These are phyloP conservation scores for Uromys caudimaculatus DNA, from an alignment of 2,797 vertebrate species.

Conservation along the genomic window DNA sequence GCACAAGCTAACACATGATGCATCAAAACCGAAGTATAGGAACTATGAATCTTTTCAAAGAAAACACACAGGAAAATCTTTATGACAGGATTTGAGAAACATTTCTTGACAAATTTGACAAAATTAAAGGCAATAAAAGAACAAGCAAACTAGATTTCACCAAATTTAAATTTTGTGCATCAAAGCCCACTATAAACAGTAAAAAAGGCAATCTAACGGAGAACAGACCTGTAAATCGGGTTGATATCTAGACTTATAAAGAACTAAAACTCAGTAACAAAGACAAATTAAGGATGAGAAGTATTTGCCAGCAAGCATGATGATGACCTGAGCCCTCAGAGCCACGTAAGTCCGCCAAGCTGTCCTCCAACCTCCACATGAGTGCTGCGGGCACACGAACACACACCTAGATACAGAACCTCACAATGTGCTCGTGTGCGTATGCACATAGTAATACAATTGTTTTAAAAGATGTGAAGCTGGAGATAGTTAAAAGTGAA, in stretches of 20 bases:
- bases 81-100: background rate
- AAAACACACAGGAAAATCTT: background rate
- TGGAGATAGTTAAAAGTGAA: background rate
- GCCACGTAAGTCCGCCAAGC: background rate
- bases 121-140: conserved; percentile 21
- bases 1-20: background rate
- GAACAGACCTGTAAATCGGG: conserved; percentile 54
- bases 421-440: background rate
- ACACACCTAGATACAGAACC: background rate
- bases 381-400: background rate
- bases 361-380: background rate
- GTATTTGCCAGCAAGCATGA: background rate
- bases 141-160: conserved; percentile 3
- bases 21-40: conserved; percentile 24
- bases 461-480: background rate
- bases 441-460: background rate
- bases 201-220: background rate
- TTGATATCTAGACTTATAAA: background rate
- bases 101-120: background rate
- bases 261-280: conserved; percentile 41
- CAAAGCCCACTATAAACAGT: conserved; percentile 15
- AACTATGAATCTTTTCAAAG: conserved; percentile 1
- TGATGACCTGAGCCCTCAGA: background rate
- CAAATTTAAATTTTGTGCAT: conserved; percentile 15
- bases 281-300: background rate